Evolutionary conservation across 2,888 invertebrate species (phyloP), one percentile per base, ranked within the genome.

Genomic region (Erannis defoliaria): DNA sequence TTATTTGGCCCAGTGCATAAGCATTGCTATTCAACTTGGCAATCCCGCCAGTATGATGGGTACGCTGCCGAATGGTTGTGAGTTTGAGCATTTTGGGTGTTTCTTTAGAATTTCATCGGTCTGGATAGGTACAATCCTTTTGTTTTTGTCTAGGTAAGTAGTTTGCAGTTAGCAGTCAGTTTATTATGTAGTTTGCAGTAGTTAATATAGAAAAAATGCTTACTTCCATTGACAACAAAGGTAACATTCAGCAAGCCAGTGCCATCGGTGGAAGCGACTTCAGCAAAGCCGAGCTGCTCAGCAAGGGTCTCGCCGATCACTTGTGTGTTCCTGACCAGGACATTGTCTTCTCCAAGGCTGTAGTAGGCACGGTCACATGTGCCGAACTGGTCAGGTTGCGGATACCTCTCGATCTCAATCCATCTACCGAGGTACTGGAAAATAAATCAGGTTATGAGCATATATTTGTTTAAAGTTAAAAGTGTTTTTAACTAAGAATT

Each of bases 371-470:
- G 94, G 23, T 94, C 93, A 74, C 96, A 96, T 70, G 94, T 92
- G 0, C 95, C 95, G 2, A 85, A 86, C 83, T 95, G 94, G 72
- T 94, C 93, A 0, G 93, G 58, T 46, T 94, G 92, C 54, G 95
- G 95, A 75, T 95, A 96, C 66, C 94, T 92, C 68, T 94, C 94
- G 2, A 93, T 91, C 82, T 96, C 95, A 73, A 94, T 94, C 96
- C 96, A 96, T 72, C 90, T 91, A 45, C 86, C 87, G 0, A 81
- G 64, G 57, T 84, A 89, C 89, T 90, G 73, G 0, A 57, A 57
- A 42, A 57, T 49, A 33, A 48, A 38, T 2, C 8, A 38, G 9
- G 6, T 18, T 38, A 18, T 38, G 1, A 35, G 35, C 33, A 12
- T 33, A n/a, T 10, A 2, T 10, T 9, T 10, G 6, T 9, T 31